Evolutionary conservation across 2,888 invertebrate genomes (phyloP).

Genomic region (Sceliomorpha sp.): DNA sequence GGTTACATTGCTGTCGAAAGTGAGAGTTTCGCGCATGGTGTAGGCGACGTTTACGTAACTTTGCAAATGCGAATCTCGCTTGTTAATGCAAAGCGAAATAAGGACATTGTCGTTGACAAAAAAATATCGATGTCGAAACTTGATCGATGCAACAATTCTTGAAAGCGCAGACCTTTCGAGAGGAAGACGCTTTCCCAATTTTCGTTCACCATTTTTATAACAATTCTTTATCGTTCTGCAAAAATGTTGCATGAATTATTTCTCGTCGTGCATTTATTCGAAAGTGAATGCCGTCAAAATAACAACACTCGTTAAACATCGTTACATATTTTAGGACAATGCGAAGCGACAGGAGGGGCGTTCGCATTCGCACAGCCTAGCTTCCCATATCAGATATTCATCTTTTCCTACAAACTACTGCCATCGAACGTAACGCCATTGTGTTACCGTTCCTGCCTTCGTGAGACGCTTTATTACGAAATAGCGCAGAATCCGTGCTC

Average conservation of each 20-base stretch:
- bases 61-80: constrained; percentile 25
- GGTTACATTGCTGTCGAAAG: constrained; percentile 53
- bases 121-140: not conserved
- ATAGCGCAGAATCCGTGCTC: constrained; percentile 59
- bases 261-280: constrained; percentile 7
- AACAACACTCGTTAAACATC: constrained; percentile 27
- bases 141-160: not conserved
- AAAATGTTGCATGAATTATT: not conserved
- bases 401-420: constrained; percentile 52
- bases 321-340: constrained; percentile 41
- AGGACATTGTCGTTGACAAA: constrained; percentile 15
- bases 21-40: constrained; percentile 56
- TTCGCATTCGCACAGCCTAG: constrained; percentile 52
- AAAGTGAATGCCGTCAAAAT: constrained; percentile 34
- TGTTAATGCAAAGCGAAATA: constrained; percentile 25
- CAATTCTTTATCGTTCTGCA: not conserved
- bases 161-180: not conserved
- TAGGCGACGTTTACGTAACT: constrained; percentile 52
- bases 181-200: too few relatives aligned
- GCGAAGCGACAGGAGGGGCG: constrained; percentile 33
- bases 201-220: not conserved
- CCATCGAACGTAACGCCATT: constrained; percentile 68
- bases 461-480: constrained; percentile 71
- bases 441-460: constrained; percentile 65
- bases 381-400: constrained; percentile 60